Conservation (phyloP, 2,113 vertebrate species). For the Hassar affinis region DNA sequence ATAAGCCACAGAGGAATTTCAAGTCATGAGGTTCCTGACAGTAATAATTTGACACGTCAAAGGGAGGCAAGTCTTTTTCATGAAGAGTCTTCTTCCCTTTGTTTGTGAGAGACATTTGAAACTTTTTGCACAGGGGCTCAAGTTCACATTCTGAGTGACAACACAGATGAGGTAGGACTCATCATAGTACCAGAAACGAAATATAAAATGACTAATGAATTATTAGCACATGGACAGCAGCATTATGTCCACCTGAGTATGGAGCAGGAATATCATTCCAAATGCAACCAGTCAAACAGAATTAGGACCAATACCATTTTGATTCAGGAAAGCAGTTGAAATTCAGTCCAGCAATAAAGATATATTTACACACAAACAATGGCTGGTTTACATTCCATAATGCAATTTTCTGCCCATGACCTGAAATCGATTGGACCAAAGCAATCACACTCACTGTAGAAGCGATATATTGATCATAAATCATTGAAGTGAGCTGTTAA, state of each 20-base stretch:
- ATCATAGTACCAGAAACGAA: neutral
- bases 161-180: neutral
- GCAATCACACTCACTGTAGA: slow-evolving; percentile 22
- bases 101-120: slow-evolving; percentile 1
- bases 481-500: slow-evolving; percentile 13
- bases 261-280: neutral
- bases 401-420: slow-evolving; percentile 38
- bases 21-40: slow-evolving; percentile 20
- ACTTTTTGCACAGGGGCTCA: neutral
- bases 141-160: slow-evolving; percentile 12
- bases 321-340: neutral
- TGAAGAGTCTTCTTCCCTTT: slow-evolving; percentile 28
- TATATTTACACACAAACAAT: slow-evolving; percentile 32
- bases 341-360: neutral
- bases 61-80: slow-evolving; percentile 22
- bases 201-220: slow-evolving; percentile 7
- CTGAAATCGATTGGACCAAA: slow-evolving; percentile 26
- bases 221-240: neutral
- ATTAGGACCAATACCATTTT: slow-evolving; percentile 9
- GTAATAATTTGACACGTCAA: slow-evolving; percentile 37
- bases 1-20: slow-evolving; percentile 41
- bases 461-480: slow-evolving; percentile 37
- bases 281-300: neutral
- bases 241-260: neutral
- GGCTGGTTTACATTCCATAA: slow-evolving; percentile 33